These are phyloP conservation scores for Haliclystus octoradiatus DNA, from an alignment of 30 jellyfish, hydroid and myxozoan genomes.

Conservation along the genomic window DNA sequence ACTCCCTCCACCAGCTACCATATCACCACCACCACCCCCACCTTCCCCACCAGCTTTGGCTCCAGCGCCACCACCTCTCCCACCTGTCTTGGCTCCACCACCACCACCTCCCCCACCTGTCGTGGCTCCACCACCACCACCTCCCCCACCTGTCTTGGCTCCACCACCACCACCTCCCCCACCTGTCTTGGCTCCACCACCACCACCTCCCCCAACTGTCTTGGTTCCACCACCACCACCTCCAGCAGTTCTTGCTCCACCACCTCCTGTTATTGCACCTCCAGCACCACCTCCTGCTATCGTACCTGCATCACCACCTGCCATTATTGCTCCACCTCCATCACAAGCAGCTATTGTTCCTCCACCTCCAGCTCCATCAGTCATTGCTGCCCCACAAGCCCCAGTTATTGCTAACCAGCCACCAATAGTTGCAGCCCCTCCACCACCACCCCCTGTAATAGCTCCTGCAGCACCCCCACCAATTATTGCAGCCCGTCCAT, in stretches of 20 bases:
- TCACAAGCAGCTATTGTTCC: constrained; percentile 13
- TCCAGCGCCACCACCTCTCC: constrained; percentile 30
- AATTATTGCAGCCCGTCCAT: background rate
- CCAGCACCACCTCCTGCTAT: constrained; percentile 19
- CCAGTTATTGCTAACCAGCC: constrained; percentile 6
- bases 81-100: constrained; percentile 29
- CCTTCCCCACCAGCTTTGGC: constrained; percentile 44
- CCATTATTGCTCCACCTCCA: constrained; percentile 20
- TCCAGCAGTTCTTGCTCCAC: constrained; percentile 21
- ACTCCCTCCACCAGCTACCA: constrained; percentile 13
- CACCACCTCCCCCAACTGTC: constrained; percentile 37
- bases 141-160: constrained; percentile 26
- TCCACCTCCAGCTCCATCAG: constrained; percentile 28
- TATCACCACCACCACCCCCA: constrained; percentile 15
- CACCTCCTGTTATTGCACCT: constrained; percentile 49
- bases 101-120: background rate
- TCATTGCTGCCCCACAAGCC: constrained; percentile 26
- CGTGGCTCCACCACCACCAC: constrained; percentile 47
- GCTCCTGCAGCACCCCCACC: constrained; percentile 10
- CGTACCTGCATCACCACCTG: constrained; percentile 35
- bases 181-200: background rate
- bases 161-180: constrained; percentile 54
- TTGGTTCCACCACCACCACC: constrained; percentile 26
- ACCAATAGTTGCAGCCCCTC: constrained; percentile 4
- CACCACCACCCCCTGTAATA: constrained; percentile 9